Percentiles rank a stretch among this genome's conserved stretches.
Conservation (phyloP, 2,888 invertebrate genomes). For the Oxystoma pomonae region DNA sequence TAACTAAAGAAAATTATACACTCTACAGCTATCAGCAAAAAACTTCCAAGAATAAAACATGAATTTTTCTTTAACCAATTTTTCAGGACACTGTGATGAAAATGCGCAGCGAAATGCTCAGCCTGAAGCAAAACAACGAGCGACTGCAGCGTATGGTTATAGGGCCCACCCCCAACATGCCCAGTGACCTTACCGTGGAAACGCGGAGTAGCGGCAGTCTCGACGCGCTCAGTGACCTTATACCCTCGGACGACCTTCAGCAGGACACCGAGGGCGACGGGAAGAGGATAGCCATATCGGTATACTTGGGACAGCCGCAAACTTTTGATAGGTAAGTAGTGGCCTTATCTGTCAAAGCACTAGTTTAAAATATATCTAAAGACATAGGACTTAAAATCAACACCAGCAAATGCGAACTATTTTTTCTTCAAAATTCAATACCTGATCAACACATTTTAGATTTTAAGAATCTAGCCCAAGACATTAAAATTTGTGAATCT, state of each 20-base stretch:
- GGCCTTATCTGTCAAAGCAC: too few species aligned
- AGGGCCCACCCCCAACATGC: conserved; percentile 36
- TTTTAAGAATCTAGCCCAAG: too few species aligned
- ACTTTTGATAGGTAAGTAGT: conserved; percentile 54
- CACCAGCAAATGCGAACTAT: too few species aligned
- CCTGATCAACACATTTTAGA: too few species aligned
- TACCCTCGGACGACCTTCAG: conserved; percentile 42
- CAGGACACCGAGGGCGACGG: conserved; percentile 60
- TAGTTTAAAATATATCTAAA: too few species aligned
- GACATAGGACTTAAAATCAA: too few species aligned
- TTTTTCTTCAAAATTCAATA: too few species aligned
- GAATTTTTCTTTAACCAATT: too few species aligned
- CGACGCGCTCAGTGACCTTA: conserved; percentile 45
- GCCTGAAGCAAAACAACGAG: conserved; percentile 95
- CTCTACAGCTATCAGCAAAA: too few species aligned
- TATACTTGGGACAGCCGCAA: conserved; percentile 81
- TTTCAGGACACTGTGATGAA: conserved; percentile 90
- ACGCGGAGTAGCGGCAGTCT: conserved; percentile 41
- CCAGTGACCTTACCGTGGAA: conserved; percentile 36
- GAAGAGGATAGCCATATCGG: conserved; percentile 82
- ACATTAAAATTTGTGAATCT: too few species aligned
- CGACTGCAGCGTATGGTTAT: conserved; percentile 81
- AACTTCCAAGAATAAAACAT: too few species aligned
- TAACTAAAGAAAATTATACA: too few species aligned
- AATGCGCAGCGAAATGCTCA: conserved; percentile 96